Evolutionary conservation across 2,888 invertebrate genomes (phyloP).

Genomic region (Enchytraeus crypticus): DNA sequence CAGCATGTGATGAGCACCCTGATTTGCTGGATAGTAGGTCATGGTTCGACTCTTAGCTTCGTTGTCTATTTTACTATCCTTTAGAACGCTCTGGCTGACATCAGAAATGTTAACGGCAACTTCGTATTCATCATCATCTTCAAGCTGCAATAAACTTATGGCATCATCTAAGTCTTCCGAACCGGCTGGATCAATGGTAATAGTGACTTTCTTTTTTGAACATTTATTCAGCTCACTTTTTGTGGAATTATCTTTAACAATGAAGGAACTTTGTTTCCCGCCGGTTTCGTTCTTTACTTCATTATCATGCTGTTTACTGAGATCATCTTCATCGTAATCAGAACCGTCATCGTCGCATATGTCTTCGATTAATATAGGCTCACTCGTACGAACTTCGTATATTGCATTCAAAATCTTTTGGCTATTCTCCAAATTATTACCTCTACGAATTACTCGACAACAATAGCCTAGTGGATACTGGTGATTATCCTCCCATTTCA

Average conservation of each 20-base stretch:
- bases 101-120: constrained; percentile 91
- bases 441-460: constrained; percentile 33
- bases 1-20: constrained; percentile 73
- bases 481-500: constrained; percentile 34
- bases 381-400: constrained; percentile 29
- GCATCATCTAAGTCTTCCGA: constrained; percentile 92
- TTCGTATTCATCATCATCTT: constrained; percentile 53
- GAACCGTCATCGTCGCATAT: constrained; percentile 28
- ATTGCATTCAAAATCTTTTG: constrained; percentile 34
- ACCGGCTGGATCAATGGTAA: constrained; percentile 85
- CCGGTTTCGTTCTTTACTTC: too few species aligned
- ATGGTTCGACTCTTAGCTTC: constrained; percentile 72
- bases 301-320: too few species aligned
- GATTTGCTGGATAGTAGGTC: constrained; percentile 29
- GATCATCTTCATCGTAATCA: constrained; percentile 46
- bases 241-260: too few species aligned
- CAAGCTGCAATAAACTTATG: constrained; percentile 65
- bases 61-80: constrained; percentile 57
- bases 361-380: constrained; percentile 31
- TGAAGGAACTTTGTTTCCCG: too few species aligned
- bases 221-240: too few species aligned
- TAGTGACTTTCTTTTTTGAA: too few species aligned
- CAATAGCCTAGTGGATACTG: constrained; percentile 36
- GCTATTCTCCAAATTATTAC: constrained; percentile 28
- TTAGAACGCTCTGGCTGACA: constrained; percentile 71